Evolutionary conservation across 2,797 vertebrate species (phyloP), one percentile per base, ranked within the genome.

Genomic region (Galaxias olidus): DNA sequence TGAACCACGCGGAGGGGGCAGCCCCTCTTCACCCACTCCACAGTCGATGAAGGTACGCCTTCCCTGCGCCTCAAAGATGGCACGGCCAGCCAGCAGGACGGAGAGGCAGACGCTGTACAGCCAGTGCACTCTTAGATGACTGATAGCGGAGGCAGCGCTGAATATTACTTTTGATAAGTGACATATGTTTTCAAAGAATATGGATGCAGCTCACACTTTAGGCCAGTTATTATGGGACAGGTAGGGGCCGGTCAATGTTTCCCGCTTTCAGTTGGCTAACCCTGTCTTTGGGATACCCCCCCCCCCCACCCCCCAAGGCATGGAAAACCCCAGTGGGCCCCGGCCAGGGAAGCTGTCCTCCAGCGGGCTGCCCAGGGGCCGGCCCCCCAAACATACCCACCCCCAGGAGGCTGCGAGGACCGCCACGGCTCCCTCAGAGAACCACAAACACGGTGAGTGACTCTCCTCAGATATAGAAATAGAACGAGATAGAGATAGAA

Each of bases 371-470:
- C 80, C 90, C 71, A 87, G 89, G 81, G 83, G 85, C 78, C 88
- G 90, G 54, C 84, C 76, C 68, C 71, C 85, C 61, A 93, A 91
- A 73, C 88, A 89, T 15, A 80, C 88, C 75, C 88, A 86, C 73
- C 78, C 79, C 41, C 88, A 87, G 51, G 90, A 92, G 74, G 74
- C 84, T 56, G 76, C 86, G 52, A 86, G 86, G 74, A 78, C 77
- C 47, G 63, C 61, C 18, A 41, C 81, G 50, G 78, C 82, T n/a
- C 85, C 84, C 61, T 63, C 70, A 52, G 90, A 89, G 85, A 89
- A 91, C 86, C 87, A 88, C 88, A 91, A 87, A 83, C 89, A 88
- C 15, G 85, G 92, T 93, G 78, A 90, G 90, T 87, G 68, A 67
- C 18, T 46, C 59, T 61, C 40, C 12, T 4, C 9, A 47, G 12